Conservation (phyloP, 2,113 vertebrate genomes). For the Rhizomys pruinosus region DNA sequence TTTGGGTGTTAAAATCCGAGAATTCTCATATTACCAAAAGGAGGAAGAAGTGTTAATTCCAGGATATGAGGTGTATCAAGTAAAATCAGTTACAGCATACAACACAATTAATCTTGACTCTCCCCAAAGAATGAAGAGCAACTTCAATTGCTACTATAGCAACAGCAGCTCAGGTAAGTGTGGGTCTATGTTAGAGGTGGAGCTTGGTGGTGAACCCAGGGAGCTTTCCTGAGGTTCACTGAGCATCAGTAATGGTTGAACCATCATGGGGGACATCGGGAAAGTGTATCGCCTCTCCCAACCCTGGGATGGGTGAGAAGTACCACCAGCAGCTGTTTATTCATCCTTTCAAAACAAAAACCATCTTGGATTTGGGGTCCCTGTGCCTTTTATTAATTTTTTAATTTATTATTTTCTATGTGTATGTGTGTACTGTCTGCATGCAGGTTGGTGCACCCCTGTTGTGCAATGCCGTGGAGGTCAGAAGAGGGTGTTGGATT, state of each 20-base stretch:
- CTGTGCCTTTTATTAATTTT: too few species aligned
- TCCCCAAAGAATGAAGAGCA: background rate
- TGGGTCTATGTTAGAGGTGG: background rate
- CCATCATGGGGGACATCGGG: too few species aligned
- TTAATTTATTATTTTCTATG: too few species aligned
- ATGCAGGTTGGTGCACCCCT: too few species aligned
- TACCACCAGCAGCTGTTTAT: background rate
- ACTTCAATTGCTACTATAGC: conserved; percentile 13
- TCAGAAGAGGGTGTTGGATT: too few species aligned
- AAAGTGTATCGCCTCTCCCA: background rate
- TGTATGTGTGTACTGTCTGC: too few species aligned
- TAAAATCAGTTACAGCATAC: background rate
- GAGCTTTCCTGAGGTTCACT: too few species aligned
- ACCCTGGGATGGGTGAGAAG: background rate
- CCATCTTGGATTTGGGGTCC: background rate
- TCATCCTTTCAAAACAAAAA: background rate
- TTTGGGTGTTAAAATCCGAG: background rate
- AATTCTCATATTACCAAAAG: rapidly evolving
- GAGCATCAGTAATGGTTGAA: too few species aligned
- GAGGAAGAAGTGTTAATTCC: conserved; percentile 55
- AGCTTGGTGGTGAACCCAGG: too few species aligned
- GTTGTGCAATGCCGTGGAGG: too few species aligned
- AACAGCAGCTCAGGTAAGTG: conserved; percentile 9
- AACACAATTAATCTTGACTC: background rate
- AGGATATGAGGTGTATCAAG: background rate